phyloP scores from a whole-genome alignment of 2,888 invertebrate species.

The Carpatolechia fugitivella region DNA sequence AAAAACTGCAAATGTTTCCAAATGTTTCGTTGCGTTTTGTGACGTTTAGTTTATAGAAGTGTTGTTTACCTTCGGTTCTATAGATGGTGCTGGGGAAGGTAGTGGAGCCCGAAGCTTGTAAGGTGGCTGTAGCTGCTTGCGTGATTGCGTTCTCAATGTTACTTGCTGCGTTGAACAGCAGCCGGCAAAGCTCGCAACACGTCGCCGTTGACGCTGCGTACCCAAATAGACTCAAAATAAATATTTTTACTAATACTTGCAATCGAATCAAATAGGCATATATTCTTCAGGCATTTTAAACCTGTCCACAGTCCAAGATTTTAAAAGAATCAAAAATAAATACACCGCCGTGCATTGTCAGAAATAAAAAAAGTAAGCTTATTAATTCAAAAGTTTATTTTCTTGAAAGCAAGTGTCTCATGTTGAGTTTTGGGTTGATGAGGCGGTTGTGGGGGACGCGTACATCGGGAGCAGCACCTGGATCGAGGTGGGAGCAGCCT shows the following conservation, averaged over 20 bases:
- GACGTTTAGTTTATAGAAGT: neutral
- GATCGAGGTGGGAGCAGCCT: slow-evolving; percentile 58
- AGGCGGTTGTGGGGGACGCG: slow-evolving; percentile 37
- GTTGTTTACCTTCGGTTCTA: slow-evolving; percentile 15
- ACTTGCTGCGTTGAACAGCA: slow-evolving; percentile 59
- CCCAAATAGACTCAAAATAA: neutral
- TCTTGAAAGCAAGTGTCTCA: neutral
- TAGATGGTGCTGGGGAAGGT: slow-evolving; percentile 23
- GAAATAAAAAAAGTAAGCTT: too few species aligned
- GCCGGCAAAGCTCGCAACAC: slow-evolving; percentile 53
- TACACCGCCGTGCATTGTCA: too few species aligned
- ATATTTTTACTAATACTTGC: neutral
- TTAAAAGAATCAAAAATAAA: too few species aligned
- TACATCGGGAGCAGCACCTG: slow-evolving; percentile 73
- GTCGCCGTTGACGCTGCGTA: slow-evolving; percentile 46
- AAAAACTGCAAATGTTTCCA: too few species aligned
- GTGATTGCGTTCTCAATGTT: slow-evolving; percentile 63
- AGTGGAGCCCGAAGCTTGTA: slow-evolving; percentile 20
- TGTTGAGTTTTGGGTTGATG: slow-evolving; percentile 13
- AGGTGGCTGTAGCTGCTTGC: slow-evolving; percentile 45
- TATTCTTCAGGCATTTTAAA: too few species aligned
- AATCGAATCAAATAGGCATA: too few species aligned
- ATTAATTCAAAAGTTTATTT: neutral
- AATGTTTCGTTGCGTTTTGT: too few species aligned
- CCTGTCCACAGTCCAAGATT: too few species aligned